Evolutionary conservation across 2,888 invertebrate species (phyloP).

Genomic region (Bursaphelenchus okinawaensis): DNA sequence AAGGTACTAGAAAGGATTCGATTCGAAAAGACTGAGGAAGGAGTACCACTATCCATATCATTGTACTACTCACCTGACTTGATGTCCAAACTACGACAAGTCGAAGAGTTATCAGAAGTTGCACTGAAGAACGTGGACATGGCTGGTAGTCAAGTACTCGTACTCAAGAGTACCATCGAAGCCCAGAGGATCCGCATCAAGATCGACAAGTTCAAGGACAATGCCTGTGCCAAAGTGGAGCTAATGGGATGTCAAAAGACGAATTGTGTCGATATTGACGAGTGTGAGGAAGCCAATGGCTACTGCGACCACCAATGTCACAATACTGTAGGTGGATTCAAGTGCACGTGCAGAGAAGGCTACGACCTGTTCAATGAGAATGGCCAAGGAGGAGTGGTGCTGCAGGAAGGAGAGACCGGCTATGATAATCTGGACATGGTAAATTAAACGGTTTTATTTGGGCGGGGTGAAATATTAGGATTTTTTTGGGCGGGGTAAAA

Average conservation of each 20-base stretch:
- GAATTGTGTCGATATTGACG: constrained; percentile 51
- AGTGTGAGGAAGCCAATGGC: constrained; percentile 56
- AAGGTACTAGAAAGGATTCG: constrained; percentile 41
- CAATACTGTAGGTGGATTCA: constrained; percentile 63
- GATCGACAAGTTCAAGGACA: constrained; percentile 35
- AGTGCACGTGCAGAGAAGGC: constrained; percentile 81
- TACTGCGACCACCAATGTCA: constrained; percentile 56
- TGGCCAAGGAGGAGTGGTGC: constrained; percentile 79
- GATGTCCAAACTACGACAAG: constrained; percentile 2
- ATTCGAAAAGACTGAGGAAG: constrained; percentile 34
- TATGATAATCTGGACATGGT: constrained; percentile 70
- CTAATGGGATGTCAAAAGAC: constrained; percentile 46
- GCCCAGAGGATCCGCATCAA: constrained; percentile 33
- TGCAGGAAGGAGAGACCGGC: constrained; percentile 81
- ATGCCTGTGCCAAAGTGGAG: constrained; percentile 47
- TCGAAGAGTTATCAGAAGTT: constrained; percentile 15
- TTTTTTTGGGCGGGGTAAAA: too few species aligned
- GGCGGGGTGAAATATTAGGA: too few species aligned
- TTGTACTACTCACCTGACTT: constrained; percentile 34
- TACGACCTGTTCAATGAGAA: constrained; percentile 79
- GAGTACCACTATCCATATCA: constrained; percentile 28
- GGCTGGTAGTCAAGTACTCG: constrained; percentile 33
- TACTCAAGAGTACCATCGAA: constrained; percentile 34
- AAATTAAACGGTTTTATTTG: too few species aligned
- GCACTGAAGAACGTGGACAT: constrained; percentile 18